Conservation (phyloP, 2,797 vertebrate species). For the Bradypus variegatus region DNA sequence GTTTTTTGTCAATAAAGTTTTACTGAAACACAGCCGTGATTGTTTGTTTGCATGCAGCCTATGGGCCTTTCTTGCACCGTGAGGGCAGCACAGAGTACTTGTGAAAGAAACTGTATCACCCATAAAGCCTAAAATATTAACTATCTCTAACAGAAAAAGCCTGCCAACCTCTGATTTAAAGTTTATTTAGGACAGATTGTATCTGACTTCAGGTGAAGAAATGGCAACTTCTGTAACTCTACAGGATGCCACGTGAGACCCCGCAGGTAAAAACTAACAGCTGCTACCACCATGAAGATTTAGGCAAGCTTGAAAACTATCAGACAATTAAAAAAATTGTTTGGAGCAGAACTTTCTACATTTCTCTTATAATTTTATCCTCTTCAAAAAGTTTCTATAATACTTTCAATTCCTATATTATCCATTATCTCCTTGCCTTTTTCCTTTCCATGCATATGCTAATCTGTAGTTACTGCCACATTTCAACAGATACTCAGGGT, state of each 20-base stretch:
- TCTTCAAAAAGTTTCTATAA: background rate
- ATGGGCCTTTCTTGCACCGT: background rate
- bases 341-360: background rate
- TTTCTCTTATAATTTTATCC: background rate
- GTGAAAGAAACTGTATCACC: rapidly evolving
- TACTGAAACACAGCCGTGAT: rapidly evolving
- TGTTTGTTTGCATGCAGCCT: background rate
- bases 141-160: background rate
- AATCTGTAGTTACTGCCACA: background rate
- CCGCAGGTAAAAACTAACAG: background rate
- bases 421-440: background rate
- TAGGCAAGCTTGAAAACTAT: background rate
- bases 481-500: background rate
- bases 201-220: background rate
- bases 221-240: background rate
- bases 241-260: background rate
- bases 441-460: background rate
- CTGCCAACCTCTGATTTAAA: background rate
- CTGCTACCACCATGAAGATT: background rate
- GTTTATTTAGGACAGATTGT: background rate
- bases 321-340: background rate
- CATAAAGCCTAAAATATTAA: background rate
- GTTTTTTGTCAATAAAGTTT: background rate
- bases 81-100: background rate
- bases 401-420: too few relatives aligned